Base-by-base conservation (phyloP, 2,113 vertebrate species). In the Gymnocephalus cernua region DNA sequence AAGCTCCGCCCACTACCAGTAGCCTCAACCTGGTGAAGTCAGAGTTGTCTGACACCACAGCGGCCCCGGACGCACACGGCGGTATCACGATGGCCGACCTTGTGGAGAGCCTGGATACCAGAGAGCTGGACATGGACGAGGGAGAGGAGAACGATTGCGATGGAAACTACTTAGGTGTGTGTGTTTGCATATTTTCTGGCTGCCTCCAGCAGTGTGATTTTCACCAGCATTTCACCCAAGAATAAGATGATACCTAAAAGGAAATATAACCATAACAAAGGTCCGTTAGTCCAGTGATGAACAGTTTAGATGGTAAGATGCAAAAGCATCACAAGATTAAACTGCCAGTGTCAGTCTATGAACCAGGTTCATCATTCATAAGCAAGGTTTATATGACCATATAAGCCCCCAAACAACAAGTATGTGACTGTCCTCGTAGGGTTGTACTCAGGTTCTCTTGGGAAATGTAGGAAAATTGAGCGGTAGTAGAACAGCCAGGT, bases 71-170 rank as follows among this genome's bases (percentile, higher is more conserved):
- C 87, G 12, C 1, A 19, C 64, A n/a, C 1, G 79, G 82, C 70
- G 62, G 80, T 7, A 86, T 90, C 73, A 79, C 64, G 0, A 98
- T 99, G 97, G 97, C 94, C 44, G 96, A 96, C 32, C 88, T 97
- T 3, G 96, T 98, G 11, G 97, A 98, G 91, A 98, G 94, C 85
- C 92, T 99, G 82, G 98, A 99, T 86, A 95, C 97, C 12, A 94
- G 96, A 74, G 98, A 99, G 75, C 96, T 99, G 74, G 97, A 97
- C 79, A 67, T 95, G 1, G 96, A 95, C 2, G 97, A 98, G 0
- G 97, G 95, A 27, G 97, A 99, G 35, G 97, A 99, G 75, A 92
- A 94, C 0, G 98, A 99, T 27, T 88, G 84, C 0, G 96, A 94
- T 23, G 87, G 82, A 21, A 89, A 45, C 79, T 69, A 51, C 64